Evolutionary conservation across 2,888 invertebrate species (phyloP).

Genomic region (Idaea biselata): DNA sequence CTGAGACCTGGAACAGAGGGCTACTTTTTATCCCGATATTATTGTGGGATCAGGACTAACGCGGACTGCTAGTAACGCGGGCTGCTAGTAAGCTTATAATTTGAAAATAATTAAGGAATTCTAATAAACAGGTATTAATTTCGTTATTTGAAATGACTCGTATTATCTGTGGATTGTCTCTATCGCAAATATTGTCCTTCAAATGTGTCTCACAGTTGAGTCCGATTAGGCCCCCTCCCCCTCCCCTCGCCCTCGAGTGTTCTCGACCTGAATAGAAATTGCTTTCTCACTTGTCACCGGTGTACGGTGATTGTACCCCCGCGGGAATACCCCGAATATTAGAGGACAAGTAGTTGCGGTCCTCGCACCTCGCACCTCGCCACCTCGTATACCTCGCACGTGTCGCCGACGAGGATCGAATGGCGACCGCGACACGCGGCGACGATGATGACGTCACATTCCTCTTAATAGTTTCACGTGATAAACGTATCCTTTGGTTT

Average conservation of each 20-base stretch:
- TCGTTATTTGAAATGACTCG: background rate
- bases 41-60: too few species aligned
- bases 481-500: background rate
- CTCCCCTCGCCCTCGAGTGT: background rate
- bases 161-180: background rate
- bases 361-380: background rate
- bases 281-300: constrained; percentile 38
- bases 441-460: background rate
- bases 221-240: background rate
- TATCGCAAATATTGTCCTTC: background rate
- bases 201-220: constrained; percentile 2
- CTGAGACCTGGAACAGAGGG: too few species aligned
- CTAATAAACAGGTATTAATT: too few species aligned
- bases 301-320: constrained; percentile 25
- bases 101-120: too few species aligned
- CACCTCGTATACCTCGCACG: background rate
- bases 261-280: constrained; percentile 34
- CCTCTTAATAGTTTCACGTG: background rate
- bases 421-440: too few species aligned
- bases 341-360: constrained; percentile 19
- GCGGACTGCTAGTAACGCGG: too few species aligned
- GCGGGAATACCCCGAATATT: constrained; percentile 32
- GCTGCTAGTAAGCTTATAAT: too few species aligned
- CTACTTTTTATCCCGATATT: too few species aligned
- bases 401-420: too few species aligned